Percentiles rank a stretch among this genome's conserved stretches.
phyloP scores from a whole-genome alignment of 1,140 invertebrate species.

The Triops cancriformis region DNA sequence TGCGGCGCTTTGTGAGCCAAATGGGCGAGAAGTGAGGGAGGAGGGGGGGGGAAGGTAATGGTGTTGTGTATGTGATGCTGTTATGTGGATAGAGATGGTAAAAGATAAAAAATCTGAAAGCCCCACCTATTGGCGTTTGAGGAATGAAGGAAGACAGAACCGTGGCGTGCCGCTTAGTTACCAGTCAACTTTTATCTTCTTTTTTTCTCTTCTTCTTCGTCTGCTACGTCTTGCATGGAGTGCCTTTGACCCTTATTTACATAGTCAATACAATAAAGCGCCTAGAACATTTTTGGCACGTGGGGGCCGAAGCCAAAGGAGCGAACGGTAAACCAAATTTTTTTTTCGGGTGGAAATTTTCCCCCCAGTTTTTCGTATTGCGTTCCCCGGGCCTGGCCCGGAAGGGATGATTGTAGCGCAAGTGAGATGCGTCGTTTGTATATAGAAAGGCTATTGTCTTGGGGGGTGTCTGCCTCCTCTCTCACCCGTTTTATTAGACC shows the following conservation, averaged over 20 bases:
- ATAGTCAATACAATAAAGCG: neutral
- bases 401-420: neutral
- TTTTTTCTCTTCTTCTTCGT: too few species aligned
- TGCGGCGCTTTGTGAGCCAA: neutral
- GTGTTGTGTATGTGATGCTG: neutral
- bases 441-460: constrained; percentile 11
- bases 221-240: too few species aligned
- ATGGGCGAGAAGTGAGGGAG: neutral
- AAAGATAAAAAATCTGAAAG: neutral
- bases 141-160: neutral
- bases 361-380: neutral
- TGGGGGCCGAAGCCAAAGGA: neutral
- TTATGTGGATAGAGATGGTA: constrained; percentile 2
- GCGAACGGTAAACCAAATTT: neutral
- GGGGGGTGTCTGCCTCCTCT: neutral
- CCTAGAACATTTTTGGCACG: neutral
- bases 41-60: neutral
- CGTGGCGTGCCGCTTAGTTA: neutral
- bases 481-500: neutral
- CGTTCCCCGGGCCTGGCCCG: too few species aligned
- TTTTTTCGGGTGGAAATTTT: neutral
- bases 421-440: neutral
- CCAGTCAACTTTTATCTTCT: neutral
- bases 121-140: neutral
- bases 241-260: constrained; percentile 1